Conservation (phyloP, 2,888 invertebrate genomes). For the Oxytorus armatus region DNA sequence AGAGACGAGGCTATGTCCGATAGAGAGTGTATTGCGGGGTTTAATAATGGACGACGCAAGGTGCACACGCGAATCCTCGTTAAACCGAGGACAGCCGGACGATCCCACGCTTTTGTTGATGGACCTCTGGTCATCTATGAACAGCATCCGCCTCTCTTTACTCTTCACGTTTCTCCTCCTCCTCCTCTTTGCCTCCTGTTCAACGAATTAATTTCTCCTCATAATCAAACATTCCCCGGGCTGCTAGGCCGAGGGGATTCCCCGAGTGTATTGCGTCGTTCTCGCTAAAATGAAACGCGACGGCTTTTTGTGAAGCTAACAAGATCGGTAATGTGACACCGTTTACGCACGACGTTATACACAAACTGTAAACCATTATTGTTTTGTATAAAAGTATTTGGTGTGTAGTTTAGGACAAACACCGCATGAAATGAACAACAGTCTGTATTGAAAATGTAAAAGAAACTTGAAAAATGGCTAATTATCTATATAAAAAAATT, state of each 20-base stretch:
- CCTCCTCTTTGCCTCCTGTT: constrained; percentile 24
- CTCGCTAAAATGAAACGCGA: constrained; percentile 19
- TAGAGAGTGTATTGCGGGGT: not conserved
- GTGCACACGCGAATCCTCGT: constrained; percentile 27
- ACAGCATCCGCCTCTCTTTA: constrained; percentile 55
- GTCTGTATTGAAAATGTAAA: too few relatives aligned
- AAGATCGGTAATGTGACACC: constrained; percentile 37
- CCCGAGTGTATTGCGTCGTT: constrained; percentile 34
- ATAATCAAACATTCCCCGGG: constrained; percentile 51
- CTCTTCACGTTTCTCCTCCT: constrained; percentile 17
- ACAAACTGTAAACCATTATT: too few relatives aligned
- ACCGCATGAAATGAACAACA: too few relatives aligned
- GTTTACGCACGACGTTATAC: constrained; percentile 56
- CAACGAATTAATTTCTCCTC: constrained; percentile 51
- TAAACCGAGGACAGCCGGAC: constrained; percentile 19
- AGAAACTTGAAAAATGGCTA: too few relatives aligned
- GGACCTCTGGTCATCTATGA: constrained; percentile 47
- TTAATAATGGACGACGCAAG: constrained; percentile 4
- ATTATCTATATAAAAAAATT: too few relatives aligned
- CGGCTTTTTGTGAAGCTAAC: constrained; percentile 11
- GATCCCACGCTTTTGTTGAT: constrained; percentile 62
- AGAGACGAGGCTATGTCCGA: not conserved
- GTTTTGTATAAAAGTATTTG: too few relatives aligned
- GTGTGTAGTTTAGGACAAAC: too few relatives aligned
- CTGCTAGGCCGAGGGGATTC: constrained; percentile 45